These are phyloP conservation scores for Cliona cf. orientalis DNA, from an alignment of 37 sponge, comb jelly and placozoan genomes.

Conservation along the genomic window DNA sequence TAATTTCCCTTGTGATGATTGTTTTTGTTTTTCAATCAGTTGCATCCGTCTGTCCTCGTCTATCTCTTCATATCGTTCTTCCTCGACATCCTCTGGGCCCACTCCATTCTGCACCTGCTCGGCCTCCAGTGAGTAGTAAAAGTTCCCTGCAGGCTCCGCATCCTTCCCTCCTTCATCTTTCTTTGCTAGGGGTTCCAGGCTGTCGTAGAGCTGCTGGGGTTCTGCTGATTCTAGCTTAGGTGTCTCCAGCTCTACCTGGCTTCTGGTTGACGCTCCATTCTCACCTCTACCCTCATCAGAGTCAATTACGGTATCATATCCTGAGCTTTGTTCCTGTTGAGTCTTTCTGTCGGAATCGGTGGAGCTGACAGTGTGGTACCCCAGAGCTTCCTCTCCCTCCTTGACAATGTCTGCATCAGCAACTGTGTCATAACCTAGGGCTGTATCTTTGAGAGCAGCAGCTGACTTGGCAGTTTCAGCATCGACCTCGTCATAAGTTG, in stretches of 20 bases:
- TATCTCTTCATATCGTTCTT: conserved; percentile 19
- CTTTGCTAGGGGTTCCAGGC: not conserved
- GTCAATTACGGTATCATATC: too few relatives aligned
- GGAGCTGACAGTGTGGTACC: not conserved
- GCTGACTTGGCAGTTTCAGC: not conserved
- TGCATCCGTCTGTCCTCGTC: not conserved
- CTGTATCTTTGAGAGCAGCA: not conserved
- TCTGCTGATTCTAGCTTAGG: conserved; percentile 3
- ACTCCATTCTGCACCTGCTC: not conserved
- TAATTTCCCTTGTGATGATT: not conserved
- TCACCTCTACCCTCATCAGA: too few relatives aligned
- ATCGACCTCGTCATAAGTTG: not conserved
- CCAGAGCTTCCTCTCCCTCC: too few relatives aligned
- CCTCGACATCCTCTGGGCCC: not conserved
- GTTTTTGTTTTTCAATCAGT: not conserved
- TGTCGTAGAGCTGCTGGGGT: not conserved
- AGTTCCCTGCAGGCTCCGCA: not conserved
- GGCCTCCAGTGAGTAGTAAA: not conserved
- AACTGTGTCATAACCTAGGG: conserved; percentile 39
- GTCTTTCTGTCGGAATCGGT: too few relatives aligned
- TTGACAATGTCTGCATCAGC: conserved; percentile 1
- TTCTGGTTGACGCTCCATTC: too few relatives aligned
- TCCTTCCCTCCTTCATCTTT: not conserved
- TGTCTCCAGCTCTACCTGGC: conserved; percentile 3
- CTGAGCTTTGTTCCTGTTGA: too few relatives aligned